Evolutionary conservation across 2,797 vertebrate genomes (phyloP).

Genomic region (Agapornis canus): DNA sequence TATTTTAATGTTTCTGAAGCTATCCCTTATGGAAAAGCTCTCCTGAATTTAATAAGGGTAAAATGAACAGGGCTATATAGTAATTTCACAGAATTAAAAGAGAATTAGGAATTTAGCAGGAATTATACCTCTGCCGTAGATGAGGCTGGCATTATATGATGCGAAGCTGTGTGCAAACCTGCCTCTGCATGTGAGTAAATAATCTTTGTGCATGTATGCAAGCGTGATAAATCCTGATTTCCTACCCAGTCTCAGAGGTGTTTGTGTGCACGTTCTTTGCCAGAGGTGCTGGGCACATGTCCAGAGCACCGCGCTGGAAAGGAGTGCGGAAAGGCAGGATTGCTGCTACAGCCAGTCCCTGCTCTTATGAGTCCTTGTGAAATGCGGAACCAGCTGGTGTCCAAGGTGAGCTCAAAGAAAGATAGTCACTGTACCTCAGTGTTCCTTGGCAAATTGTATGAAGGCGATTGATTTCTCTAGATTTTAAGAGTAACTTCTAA

Average conservation of each 20-base stretch:
- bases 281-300: rapidly evolving
- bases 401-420: not conserved
- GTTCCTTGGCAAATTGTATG: not conserved
- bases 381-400: not conserved
- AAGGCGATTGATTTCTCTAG: not conserved
- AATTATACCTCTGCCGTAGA: constrained; percentile 23
- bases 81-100: constrained; percentile 56
- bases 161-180: not conserved
- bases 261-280: rapidly evolving
- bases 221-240: not conserved
- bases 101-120: constrained; percentile 35
- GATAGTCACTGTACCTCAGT: not conserved
- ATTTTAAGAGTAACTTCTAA: not conserved
- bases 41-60: constrained; percentile 39
- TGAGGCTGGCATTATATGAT: not conserved
- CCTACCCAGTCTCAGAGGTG: not conserved
- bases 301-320: not conserved
- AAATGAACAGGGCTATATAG: constrained; percentile 18
- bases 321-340: not conserved
- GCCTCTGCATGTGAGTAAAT: not conserved
- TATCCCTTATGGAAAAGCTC: constrained; percentile 48
- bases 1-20: constrained; percentile 64
- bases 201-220: rapidly evolving
- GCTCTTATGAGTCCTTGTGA: rapidly evolving
- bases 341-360: not conserved